Base-by-base conservation (phyloP, 2,888 invertebrate genomes). In the Eristalis arbustorum region DNA sequence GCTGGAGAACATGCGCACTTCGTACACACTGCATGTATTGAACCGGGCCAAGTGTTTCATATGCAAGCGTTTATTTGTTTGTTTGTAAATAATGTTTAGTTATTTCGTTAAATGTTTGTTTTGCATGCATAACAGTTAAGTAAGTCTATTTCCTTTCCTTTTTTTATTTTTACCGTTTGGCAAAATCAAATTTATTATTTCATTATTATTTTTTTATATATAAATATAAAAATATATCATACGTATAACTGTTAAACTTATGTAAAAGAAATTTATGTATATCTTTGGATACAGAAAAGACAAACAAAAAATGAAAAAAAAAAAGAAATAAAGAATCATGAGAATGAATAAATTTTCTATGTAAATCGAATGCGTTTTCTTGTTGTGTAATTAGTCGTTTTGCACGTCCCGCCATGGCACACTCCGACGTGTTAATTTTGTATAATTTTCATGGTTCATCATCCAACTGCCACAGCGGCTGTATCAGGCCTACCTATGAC, bases 281-380 rank as follows among this genome's bases (percentile, higher is more conserved):
- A 67, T 62, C 68, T 75, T 64, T 72, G 64, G 59, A 78, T 66
- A 78, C 64, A 64, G 64, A 72, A 69, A 78, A 73, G 56, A 79
- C 6, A 64, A 59, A 59, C 25, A 59, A 23, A 64, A 73, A 78
- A 49, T 18, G n/a, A 25, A 25, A 8, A 66, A 75, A 73, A 62
- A 56, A 37, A 68, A 40, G 22, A 68, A 40, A 76, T 40, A 22
- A 80, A 76, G 66, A 78, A 80, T 56, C 74, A 79, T 84, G 34
- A 75, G 71, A 84, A 84, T 78, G 75, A 84, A 84, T 84, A 84
- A 84, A 84, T 81, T 84, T 84, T 84, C 81, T 84, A 81, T 81
- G 64, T 84, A 84, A 84, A 57, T 28, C 63, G 31, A 56, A 10
- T 3, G 14, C 23, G 2, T 1, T 25, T 66, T 1, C 13, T 28